Percentiles rank a stretch among this genome's conserved stretches.
phyloP scores from a whole-genome alignment of 1,140 invertebrate genomes.

The Thrips palmi region DNA sequence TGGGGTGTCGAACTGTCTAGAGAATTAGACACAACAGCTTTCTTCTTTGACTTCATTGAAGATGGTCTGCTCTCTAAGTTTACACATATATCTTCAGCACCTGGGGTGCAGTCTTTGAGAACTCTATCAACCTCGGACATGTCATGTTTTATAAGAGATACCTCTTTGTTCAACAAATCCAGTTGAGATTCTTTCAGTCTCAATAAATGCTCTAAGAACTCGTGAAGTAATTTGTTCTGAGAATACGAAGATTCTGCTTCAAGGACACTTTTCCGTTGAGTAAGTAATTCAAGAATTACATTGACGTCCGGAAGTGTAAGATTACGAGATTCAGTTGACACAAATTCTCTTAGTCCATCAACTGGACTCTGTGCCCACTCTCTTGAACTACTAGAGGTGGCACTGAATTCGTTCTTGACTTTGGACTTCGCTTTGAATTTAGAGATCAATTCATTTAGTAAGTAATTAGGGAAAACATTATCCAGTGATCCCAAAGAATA shows the following conservation, averaged over 20 bases:
- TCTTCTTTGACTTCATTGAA: constrained; percentile 9
- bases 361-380: constrained; percentile 19
- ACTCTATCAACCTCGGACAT: constrained; percentile 60
- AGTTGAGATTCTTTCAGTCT: constrained; percentile 57
- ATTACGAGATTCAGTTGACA: constrained; percentile 46
- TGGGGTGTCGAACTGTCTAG: neutral
- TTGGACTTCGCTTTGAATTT: constrained; percentile 43
- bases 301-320: constrained; percentile 63
- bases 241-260: constrained; percentile 60
- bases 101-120: constrained; percentile 34
- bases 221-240: constrained; percentile 62
- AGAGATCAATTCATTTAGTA: constrained; percentile 64
- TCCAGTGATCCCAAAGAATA: constrained; percentile 45
- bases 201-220: constrained; percentile 64
- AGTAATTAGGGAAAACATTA: constrained; percentile 72
- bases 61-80: constrained; percentile 10
- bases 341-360: constrained; percentile 40
- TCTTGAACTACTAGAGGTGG: constrained; percentile 16
- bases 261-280: constrained; percentile 55
- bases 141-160: constrained; percentile 59
- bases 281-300: constrained; percentile 60
- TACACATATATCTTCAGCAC: too few species aligned
- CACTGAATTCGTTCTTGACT: constrained; percentile 29
- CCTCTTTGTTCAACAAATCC: constrained; percentile 44
- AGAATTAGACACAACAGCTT: neutral